Percentiles rank a stretch among this genome's conserved stretches.
These are phyloP conservation scores for Agonopterix arenella DNA, from an alignment of 2,888 invertebrate genomes.

Conservation along the genomic window DNA sequence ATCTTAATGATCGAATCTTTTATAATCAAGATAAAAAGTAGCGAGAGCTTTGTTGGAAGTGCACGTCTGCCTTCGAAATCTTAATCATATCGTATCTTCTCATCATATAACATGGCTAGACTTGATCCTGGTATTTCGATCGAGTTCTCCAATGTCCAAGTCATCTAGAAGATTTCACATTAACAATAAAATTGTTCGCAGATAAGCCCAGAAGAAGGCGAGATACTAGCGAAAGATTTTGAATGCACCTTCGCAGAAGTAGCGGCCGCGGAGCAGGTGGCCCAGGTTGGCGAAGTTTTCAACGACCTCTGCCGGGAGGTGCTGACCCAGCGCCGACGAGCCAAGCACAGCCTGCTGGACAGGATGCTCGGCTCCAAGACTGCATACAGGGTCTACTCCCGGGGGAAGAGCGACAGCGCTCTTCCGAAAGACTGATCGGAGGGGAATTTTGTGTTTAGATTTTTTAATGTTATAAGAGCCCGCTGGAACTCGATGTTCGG, in stretches of 20 bases:
- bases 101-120: too few relatives aligned
- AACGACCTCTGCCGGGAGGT: slow-evolving; percentile 91
- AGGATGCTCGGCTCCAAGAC: slow-evolving; percentile 88
- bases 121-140: too few relatives aligned
- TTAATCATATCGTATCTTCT: too few relatives aligned
- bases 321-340: slow-evolving; percentile 82
- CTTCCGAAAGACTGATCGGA: slow-evolving; percentile 82
- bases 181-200: slow-evolving; percentile 15
- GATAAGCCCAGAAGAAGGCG: slow-evolving; percentile 92
- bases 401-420: slow-evolving; percentile 93
- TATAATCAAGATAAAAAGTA: too few relatives aligned
- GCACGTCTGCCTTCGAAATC: too few relatives aligned
- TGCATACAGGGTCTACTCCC: slow-evolving; percentile 83
- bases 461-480: too few relatives aligned
- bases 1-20: too few relatives aligned
- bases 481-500: too few relatives aligned
- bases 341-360: slow-evolving; percentile 89
- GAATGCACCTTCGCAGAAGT: slow-evolving; percentile 93
- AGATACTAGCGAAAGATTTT: slow-evolving; percentile 90
- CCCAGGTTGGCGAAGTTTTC: slow-evolving; percentile 89
- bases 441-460: background rate
- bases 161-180: too few relatives aligned
- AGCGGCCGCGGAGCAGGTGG: slow-evolving; percentile 91
- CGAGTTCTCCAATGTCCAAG: too few relatives aligned
- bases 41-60: too few relatives aligned